Evolutionary conservation across 2,113 vertebrate genomes (phyloP).

Genomic region (Noctilio leporinus): DNA sequence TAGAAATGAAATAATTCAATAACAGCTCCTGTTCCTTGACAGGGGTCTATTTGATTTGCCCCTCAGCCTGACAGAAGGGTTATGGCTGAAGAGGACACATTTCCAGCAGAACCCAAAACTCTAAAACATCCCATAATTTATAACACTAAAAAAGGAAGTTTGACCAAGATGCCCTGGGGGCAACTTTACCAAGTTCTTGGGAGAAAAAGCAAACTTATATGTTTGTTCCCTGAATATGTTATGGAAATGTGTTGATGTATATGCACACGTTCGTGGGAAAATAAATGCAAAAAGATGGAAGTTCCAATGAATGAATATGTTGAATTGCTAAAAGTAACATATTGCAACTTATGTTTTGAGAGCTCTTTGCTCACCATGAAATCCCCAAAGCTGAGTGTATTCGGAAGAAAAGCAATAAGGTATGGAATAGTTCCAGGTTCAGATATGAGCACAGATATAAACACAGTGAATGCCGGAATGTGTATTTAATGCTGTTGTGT

Average conservation of each 20-base stretch:
- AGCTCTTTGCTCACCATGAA: constrained; percentile 71
- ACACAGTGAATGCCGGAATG: constrained; percentile 54
- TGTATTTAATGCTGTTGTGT: constrained; percentile 58
- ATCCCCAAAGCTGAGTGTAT: constrained; percentile 69
- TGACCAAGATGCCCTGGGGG: constrained; percentile 45
- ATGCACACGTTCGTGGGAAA: constrained; percentile 62
- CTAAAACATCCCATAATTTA: not conserved
- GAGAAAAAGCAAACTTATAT: constrained; percentile 44
- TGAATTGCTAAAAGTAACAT: constrained; percentile 72
- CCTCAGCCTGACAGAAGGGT: constrained; percentile 16
- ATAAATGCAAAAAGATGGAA: constrained; percentile 65
- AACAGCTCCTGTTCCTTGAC: constrained; percentile 30
- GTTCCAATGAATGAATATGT: constrained; percentile 67
- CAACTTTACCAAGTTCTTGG: constrained; percentile 28
- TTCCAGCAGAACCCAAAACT: not conserved
- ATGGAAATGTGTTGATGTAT: constrained; percentile 67
- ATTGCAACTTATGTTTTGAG: constrained; percentile 74
- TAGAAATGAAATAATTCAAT: constrained; percentile 58
- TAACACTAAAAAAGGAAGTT: constrained; percentile 28
- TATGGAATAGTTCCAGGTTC: constrained; percentile 74
- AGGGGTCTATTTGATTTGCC: constrained; percentile 58
- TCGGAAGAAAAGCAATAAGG: constrained; percentile 71
- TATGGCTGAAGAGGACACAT: constrained; percentile 2
- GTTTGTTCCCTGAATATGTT: constrained; percentile 53
- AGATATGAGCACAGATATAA: constrained; percentile 72